phyloP scores from a whole-genome alignment of 2,888 invertebrate genomes.

The Oegoconia quadripuncta region DNA sequence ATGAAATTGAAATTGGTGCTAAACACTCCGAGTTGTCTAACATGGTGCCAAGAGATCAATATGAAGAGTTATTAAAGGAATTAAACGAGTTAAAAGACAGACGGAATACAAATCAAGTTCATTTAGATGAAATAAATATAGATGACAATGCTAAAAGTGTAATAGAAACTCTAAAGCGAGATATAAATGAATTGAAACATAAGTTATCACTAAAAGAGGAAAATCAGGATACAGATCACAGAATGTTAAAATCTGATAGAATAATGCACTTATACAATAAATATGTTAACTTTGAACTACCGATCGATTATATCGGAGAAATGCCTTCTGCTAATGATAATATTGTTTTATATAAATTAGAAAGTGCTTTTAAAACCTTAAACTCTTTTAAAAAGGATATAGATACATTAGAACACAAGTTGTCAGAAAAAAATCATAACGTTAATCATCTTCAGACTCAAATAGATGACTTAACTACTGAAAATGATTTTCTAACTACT shows the following conservation, averaged over 20 bases:
- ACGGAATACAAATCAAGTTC: conserved; percentile 45
- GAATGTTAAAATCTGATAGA: conserved; percentile 54
- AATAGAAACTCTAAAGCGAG: conserved; percentile 69
- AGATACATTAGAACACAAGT: conserved; percentile 75
- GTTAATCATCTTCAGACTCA: conserved; percentile 71
- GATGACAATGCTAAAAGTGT: conserved; percentile 74
- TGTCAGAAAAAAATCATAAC: conserved; percentile 78
- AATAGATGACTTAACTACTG: conserved; percentile 75
- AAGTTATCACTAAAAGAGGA: conserved; percentile 50
- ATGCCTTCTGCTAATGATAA: conserved; percentile 61
- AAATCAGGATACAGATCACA: conserved; percentile 38
- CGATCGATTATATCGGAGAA: conserved; percentile 68
- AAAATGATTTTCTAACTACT: conserved; percentile 69
- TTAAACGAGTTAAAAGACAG: conserved; percentile 52
- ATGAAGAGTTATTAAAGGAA: conserved; percentile 57
- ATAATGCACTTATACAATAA: conserved; percentile 67
- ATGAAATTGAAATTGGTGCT: conserved; percentile 57
- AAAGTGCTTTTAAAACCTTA: conserved; percentile 76
- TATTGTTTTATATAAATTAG: conserved; percentile 63
- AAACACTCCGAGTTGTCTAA: conserved; percentile 47
- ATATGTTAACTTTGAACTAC: conserved; percentile 70
- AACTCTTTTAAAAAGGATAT: conserved; percentile 79
- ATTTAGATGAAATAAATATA: conserved; percentile 66
- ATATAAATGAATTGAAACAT: conserved; percentile 62
- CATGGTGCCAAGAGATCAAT: conserved; percentile 54